A percentile compares a stretch with the other conserved stretches of the same genome.
Evolutionary conservation across 2,113 vertebrate genomes (phyloP).

Genomic region (Pygoscelis antarcticus): DNA sequence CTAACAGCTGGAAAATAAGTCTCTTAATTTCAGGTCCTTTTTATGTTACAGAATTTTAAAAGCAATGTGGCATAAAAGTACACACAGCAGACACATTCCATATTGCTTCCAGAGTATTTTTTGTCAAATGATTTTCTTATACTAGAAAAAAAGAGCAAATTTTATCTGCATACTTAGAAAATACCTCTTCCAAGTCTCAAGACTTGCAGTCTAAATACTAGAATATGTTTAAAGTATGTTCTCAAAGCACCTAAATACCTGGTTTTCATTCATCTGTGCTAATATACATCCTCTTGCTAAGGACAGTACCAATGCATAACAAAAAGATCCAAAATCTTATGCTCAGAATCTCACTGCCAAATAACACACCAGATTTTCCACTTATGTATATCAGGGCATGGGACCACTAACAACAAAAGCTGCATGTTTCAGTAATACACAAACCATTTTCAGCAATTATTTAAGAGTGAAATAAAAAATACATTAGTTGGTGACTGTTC

Average conservation of each 20-base stretch:
- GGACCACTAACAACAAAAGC: not conserved
- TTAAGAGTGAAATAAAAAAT: not conserved
- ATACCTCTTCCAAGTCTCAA: not conserved
- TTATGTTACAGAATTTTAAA: not conserved
- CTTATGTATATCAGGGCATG: not conserved
- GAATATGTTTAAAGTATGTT: not conserved
- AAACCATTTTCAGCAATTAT: not conserved
- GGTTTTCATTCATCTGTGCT: not conserved
- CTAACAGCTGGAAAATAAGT: not conserved
- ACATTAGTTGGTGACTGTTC: not conserved
- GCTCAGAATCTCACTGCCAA: not conserved
- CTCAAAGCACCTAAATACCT: not conserved
- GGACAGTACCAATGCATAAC: not conserved
- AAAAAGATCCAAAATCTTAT: not conserved
- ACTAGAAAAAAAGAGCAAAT: not conserved
- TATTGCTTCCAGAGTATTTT: not conserved
- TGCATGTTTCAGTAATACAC: not conserved
- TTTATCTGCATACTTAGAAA: not conserved
- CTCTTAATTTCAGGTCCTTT: not conserved
- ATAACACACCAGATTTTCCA: not conserved
- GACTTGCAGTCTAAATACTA: not conserved
- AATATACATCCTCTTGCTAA: not conserved
- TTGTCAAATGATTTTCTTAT: not conserved
- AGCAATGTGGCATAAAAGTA: not conserved
- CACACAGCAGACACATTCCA: not conserved